Evolutionary conservation across 2,888 invertebrate genomes (phyloP), one percentile per base, ranked within the genome.

Genomic region (Pristionchus entomophagus): DNA sequence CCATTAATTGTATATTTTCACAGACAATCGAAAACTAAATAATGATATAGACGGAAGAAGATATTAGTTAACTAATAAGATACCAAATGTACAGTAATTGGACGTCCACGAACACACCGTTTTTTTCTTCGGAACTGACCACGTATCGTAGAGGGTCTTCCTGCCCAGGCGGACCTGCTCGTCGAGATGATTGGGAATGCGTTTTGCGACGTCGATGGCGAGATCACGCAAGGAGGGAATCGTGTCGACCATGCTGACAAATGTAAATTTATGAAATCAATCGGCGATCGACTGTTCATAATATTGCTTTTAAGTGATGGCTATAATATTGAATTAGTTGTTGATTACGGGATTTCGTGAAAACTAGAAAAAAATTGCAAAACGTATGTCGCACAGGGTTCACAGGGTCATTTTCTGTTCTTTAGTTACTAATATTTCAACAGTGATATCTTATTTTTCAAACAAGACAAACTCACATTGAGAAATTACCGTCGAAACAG

Each of bases 401-500:
- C n/a, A n/a, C n/a, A n/a, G n/a, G n/a, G n/a, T n/a, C n/a, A n/a
- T n/a, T n/a, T n/a, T n/a, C n/a, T n/a, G n/a, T n/a, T n/a, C n/a
- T n/a, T n/a, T n/a, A n/a, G n/a, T n/a, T n/a, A n/a, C n/a, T n/a
- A n/a, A n/a, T n/a, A n/a, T n/a, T n/a, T n/a, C n/a, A n/a, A n/a
- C n/a, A n/a, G n/a, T n/a, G n/a, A n/a, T n/a, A n/a, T n/a, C n/a
- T n/a, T n/a, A n/a, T n/a, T n/a, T n/a, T n/a, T n/a, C n/a, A n/a
- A n/a, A n/a, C 45, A 45, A 45, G 45, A 14, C 19, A 62, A 84
- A 88, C 90, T 62, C 45, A 92, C 93, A 93, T 85, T 17, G 91
- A 88, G 19, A 86, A 62, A 82, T 93, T 93, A n/a, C 90, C 90
- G 41, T 88, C 86, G 78, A 93, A 88, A 65, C 89, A 91, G 88